A percentile compares a stretch with the other conserved stretches of the same genome.
phyloP scores from a whole-genome alignment of 2,888 invertebrate species.

The Fragum fragum region DNA sequence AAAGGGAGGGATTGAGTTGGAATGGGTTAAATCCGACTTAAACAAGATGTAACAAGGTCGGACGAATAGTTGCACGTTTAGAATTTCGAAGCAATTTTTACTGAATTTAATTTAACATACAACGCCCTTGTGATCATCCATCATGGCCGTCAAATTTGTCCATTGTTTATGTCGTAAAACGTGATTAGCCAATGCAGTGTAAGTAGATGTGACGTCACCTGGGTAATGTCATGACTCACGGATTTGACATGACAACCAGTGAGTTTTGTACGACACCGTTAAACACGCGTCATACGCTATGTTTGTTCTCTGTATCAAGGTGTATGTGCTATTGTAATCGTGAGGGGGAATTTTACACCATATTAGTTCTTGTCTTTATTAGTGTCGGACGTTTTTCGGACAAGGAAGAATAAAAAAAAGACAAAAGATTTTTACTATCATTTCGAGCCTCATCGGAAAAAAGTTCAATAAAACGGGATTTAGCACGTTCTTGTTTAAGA shows the following conservation, averaged over 20 bases:
- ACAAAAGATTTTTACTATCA: not conserved
- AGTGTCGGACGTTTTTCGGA: not conserved
- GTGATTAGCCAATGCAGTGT: not conserved
- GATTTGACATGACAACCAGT: slow-evolving; percentile 1
- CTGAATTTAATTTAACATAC: not conserved
- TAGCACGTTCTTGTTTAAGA: not conserved
- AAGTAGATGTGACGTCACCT: slow-evolving; percentile 1
- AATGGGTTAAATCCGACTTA: no score
- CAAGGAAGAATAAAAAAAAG: no score
- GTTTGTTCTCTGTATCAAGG: not conserved
- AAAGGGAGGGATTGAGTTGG: no score
- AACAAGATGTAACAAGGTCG: no score
- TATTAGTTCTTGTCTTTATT: not conserved
- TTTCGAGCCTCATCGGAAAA: not conserved
- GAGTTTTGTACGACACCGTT: not conserved
- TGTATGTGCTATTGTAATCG: not conserved
- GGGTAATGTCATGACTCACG: not conserved
- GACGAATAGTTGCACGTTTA: not conserved
- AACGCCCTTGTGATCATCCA: not conserved
- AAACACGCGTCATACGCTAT: slow-evolving; percentile 1
- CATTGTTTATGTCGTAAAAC: slow-evolving; percentile 5
- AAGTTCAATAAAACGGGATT: not conserved
- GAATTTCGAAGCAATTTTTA: no score
- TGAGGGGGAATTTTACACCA: not conserved
- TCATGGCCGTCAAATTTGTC: slow-evolving; percentile 16